A percentile compares a stretch with the other conserved stretches of the same genome.
These are phyloP conservation scores for Sebastes fasciatus DNA, from an alignment of 2,113 vertebrate genomes.

Conservation along the genomic window DNA sequence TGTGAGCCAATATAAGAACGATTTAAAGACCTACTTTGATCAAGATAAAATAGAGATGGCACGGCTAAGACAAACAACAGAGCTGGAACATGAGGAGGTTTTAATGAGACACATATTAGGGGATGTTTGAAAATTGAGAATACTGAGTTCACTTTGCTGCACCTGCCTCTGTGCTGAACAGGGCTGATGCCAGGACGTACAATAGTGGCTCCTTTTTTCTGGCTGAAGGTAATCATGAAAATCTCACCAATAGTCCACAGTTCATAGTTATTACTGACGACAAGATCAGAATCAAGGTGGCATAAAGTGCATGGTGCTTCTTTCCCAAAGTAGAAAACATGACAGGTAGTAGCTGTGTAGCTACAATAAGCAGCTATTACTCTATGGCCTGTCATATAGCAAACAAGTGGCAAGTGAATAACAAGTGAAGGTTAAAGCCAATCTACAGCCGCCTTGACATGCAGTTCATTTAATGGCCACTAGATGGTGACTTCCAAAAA, in stretches of 20 bases:
- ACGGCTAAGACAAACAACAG: conserved; percentile 31
- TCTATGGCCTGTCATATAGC: too few relatives aligned
- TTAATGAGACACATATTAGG: conserved; percentile 55
- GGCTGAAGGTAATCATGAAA: neutral
- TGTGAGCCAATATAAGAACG: conserved; percentile 1
- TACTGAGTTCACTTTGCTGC: conserved; percentile 1
- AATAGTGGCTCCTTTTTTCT: neutral
- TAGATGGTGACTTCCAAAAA: too few relatives aligned
- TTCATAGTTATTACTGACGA: neutral
- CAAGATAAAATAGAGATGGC: conserved; percentile 21
- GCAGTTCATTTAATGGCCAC: too few relatives aligned
- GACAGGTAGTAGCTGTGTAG: too few relatives aligned
- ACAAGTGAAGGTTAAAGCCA: too few relatives aligned
- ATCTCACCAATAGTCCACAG: neutral
- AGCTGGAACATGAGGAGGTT: conserved; percentile 35
- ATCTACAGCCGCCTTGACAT: too few relatives aligned
- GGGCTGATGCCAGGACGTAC: neutral
- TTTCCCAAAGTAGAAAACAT: neutral
- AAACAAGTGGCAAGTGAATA: too few relatives aligned
- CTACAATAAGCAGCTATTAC: too few relatives aligned
- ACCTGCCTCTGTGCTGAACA: neutral
- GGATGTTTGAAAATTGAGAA: conserved; percentile 7
- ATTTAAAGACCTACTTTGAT: conserved; percentile 56
- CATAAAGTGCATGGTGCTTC: neutral
- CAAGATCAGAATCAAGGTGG: neutral